Evolutionary conservation across 2,888 invertebrate genomes (phyloP).

Genomic region (Tetanocera ferruginea): DNA sequence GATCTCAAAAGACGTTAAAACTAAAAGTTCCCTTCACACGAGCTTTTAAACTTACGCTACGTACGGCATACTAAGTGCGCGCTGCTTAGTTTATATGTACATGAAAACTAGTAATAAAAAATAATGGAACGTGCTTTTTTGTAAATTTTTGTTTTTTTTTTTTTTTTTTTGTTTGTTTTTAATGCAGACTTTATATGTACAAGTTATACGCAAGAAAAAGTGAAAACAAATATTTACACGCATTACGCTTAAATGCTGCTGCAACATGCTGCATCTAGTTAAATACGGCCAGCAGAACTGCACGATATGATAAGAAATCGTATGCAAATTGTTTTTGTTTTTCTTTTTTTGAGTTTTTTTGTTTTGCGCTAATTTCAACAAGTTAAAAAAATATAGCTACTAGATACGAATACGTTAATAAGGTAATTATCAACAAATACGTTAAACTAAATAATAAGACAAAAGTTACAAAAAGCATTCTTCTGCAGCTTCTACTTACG

Average conservation of each 20-base stretch:
- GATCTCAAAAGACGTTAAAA: background rate
- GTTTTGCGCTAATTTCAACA: constrained; percentile 7
- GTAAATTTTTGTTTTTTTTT: background rate
- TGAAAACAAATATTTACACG: constrained; percentile 21
- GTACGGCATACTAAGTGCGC: background rate
- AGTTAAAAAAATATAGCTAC: background rate
- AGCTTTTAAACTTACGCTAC: constrained; percentile 6
- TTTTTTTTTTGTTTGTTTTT: background rate
- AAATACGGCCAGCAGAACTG: background rate
- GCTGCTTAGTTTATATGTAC: background rate
- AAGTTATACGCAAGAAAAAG: constrained; percentile 25
- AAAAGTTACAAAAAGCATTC: constrained; percentile 36
- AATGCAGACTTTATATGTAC: constrained; percentile 23
- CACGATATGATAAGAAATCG: background rate
- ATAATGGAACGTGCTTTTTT: constrained; percentile 33
- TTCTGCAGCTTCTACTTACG: constrained; percentile 77
- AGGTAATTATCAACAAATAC: constrained; percentile 5
- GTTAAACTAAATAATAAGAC: background rate
- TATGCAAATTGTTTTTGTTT: constrained; percentile 5
- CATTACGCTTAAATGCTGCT: constrained; percentile 7
- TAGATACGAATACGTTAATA: background rate
- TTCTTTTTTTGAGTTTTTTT: background rate
- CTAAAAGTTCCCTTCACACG: constrained; percentile 13
- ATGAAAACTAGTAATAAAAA: constrained; percentile 12
- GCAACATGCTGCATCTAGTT: constrained; percentile 16